Evolutionary conservation across 2,113 vertebrate genomes (phyloP).

Genomic region (Sinocyclocheilus maitianheensis): DNA sequence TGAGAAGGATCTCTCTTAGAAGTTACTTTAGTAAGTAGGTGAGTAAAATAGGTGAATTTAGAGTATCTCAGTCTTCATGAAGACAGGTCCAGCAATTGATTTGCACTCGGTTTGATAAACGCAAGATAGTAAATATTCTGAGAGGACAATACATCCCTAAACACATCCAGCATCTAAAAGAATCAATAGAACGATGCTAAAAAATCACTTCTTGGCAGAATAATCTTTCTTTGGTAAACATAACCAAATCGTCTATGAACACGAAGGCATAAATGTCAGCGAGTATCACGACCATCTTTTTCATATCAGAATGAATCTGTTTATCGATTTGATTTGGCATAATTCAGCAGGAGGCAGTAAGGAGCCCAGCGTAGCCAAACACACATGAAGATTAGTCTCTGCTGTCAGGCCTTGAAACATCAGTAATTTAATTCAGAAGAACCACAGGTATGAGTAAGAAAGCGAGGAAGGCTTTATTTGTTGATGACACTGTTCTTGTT

Average conservation of each 20-base stretch:
- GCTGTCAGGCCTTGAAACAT: constrained; percentile 35
- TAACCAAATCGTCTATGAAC: constrained; percentile 39
- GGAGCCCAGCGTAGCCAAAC: neutral
- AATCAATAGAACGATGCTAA: constrained; percentile 28
- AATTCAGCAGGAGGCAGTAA: constrained; percentile 26
- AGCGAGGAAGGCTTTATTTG: constrained; percentile 24
- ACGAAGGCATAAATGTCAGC: constrained; percentile 26
- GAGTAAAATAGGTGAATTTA: neutral
- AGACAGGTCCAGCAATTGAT: neutral
- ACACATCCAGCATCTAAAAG: neutral
- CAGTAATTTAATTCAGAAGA: constrained; percentile 42
- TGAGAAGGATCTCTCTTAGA: neutral
- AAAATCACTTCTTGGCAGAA: constrained; percentile 34
- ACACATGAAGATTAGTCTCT: neutral
- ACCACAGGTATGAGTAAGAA: constrained; percentile 27
- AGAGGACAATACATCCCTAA: constrained; percentile 1
- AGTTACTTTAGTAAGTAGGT: neutral
- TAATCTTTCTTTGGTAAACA: constrained; percentile 42
- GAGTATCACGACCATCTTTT: constrained; percentile 26
- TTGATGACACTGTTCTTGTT: constrained; percentile 22
- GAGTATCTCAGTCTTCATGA: neutral
- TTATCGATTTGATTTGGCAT: constrained; percentile 30
- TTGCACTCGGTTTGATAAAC: constrained; percentile 14
- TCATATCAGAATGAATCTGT: constrained; percentile 21
- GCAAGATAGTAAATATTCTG: neutral